Conservation (phyloP, 2,888 invertebrate genomes). For the Gnatocerus cornutus region DNA sequence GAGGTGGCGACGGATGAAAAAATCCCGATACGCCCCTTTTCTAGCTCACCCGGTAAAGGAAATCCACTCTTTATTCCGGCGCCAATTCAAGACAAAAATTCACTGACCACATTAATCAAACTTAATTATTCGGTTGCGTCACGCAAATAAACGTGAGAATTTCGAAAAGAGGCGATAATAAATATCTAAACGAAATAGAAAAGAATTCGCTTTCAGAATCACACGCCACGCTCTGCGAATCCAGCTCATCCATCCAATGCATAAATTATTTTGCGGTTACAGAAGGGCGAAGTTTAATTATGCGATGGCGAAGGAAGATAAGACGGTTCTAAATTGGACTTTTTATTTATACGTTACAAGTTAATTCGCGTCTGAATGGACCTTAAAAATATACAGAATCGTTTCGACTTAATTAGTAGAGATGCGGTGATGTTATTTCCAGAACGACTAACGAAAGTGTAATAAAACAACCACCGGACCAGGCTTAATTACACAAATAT, state of each 20-base stretch:
- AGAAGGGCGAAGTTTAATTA: conserved; percentile 45
- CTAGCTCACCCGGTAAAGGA: too few species aligned
- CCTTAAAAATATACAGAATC: conserved; percentile 31
- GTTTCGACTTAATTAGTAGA: conserved; percentile 33
- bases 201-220: conserved; percentile 20
- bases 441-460: conserved; percentile 2
- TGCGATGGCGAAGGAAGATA: conserved; percentile 39
- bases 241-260: conserved; percentile 44
- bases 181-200: not conserved
- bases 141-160: conserved; percentile 59
- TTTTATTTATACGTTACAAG: conserved; percentile 44
- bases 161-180: conserved; percentile 31
- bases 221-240: conserved; percentile 30
- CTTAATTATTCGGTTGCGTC: conserved; percentile 55
- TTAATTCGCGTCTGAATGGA: conserved; percentile 34
- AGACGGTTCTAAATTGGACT: conserved; percentile 39
- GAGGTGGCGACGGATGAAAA: not conserved
- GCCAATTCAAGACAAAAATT: not conserved
- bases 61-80: too few species aligned
- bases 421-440: conserved; percentile 17
- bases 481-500: conserved; percentile 31
- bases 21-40: too few species aligned
- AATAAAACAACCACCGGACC: conserved; percentile 36
- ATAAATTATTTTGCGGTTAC: conserved; percentile 40
- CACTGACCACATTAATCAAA: conserved; percentile 40